Base-by-base conservation (phyloP, 2,888 invertebrate genomes). In the Ferdinandea cuprea region DNA sequence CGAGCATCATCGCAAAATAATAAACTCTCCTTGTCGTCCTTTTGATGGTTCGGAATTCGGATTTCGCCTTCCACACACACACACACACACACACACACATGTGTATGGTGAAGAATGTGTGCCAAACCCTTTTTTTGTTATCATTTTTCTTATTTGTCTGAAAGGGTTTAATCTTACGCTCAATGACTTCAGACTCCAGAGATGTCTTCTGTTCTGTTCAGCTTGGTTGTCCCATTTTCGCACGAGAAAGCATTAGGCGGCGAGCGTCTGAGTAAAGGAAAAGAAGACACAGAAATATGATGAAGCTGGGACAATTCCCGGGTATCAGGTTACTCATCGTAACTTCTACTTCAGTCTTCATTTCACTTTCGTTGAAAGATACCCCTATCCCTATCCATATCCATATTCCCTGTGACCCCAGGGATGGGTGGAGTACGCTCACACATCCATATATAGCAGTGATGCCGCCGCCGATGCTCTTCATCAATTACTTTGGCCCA, bases 151-250 rank as follows among this genome's bases (percentile, higher is more conserved):
- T 61, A 59, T 69, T 63, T 66, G 66, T 73, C 48, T 63, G 56
- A 79, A n/a, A 73, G 79, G 79, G 79, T 79, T 79, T 68, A 79
- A 79, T 79, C 79, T 73, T 79, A 73, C 79, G 79, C 73, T 79
- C 61, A 73, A 56, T 73, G 79, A 68, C 68, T 79, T 73, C 25
- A 58, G 66, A 40, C 48, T 73, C 54, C 8, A 44, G 52, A 52
- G 59, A 66, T 63, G 44, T 63, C 17, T 56, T 56, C 3, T 40
- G n/a, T n/a, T n/a, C n/a, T 37, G 42, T 56, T 71, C 3, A 46
- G 50, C 19, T 32, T 50, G 46, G 37, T 54, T 50, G 40, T 59
- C 52, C 52, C 30, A 52, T 72, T 58, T n/a, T 72, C 72, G 72
- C 77, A 77, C 69, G 77, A 54, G 61, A 61, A 69, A 46, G 59